Base-by-base conservation (phyloP, 2,888 invertebrate species). In the Meiosimyza platycephala region DNA sequence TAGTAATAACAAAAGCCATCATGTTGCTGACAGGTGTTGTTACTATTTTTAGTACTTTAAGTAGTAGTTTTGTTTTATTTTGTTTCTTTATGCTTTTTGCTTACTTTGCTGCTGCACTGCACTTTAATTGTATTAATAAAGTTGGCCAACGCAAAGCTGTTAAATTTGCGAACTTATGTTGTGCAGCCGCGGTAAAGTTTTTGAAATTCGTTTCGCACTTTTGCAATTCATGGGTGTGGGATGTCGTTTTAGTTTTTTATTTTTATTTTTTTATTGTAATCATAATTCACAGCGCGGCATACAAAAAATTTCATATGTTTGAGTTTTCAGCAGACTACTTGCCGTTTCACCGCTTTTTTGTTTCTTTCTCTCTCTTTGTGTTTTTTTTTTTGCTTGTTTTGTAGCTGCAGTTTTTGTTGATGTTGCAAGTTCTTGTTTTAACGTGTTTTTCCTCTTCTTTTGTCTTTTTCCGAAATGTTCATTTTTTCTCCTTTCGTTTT, bases 91-190 rank as follows among this genome's bases (percentile, higher is more conserved):
- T 6, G 9, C 9, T 40, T 9, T 6, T 40, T 9, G 40, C 40
- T 40, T 40, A 40, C 9, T 40, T 40, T 40, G 40, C 54, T 40
- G 40, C 54, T n/a, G 28, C 66, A n/a, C 40, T 33, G 13, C 6
- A 16, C 22, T 54, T 54, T 54, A 66, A 66, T 66, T 66, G 66
- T 16, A 40, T 66, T 40, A 47, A 66, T 54, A 54, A 66, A 66
- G 54, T 54, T 66, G 66, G 54, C 54, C 16, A 33, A 54, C 16
- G 18, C 54, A 54, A 16, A 66, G 33, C 40, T 52, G 66, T 66
- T 33, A 54, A 66, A 66, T 40, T 40, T 40, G 66, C 50, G 52
- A 28, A 28, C 50, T 64, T 64, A 64, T 64, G 64, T 51, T 22
- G 22, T 22, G 51, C 40, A 40, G 40, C 9, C 15, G 57, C 57